Percentiles rank a stretch among this genome's conserved stretches.
Conservation (phyloP, 2,113 vertebrate genomes). For the Dolichotis patagonum region DNA sequence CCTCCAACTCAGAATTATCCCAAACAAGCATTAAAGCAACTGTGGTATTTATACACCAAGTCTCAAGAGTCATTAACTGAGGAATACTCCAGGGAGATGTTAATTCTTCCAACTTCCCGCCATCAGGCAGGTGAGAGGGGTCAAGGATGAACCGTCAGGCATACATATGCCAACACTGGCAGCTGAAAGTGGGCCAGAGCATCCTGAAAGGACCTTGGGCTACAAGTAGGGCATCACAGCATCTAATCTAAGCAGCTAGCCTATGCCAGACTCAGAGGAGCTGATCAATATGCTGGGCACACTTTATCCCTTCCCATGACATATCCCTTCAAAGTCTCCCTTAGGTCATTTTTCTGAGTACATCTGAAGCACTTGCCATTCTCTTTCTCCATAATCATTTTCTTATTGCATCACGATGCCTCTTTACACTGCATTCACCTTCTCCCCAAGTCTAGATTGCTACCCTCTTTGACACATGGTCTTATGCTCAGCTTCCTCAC, state of each 20-base stretch:
- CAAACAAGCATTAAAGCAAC: background rate
- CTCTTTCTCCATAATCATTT: background rate
- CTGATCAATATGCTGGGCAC: background rate
- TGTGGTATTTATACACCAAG: background rate
- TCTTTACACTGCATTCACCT: background rate
- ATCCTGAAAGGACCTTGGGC: background rate
- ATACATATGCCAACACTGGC: background rate
- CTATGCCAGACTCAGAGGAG: background rate
- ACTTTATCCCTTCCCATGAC: background rate
- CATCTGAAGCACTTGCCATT: background rate
- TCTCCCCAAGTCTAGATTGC: background rate
- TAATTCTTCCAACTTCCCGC: background rate
- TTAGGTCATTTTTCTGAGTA: background rate
- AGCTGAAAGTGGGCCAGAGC: background rate
- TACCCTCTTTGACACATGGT: background rate
- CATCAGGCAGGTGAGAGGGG: background rate
- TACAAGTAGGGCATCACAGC: background rate
- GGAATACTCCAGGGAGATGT: background rate
- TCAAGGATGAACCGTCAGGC: background rate
- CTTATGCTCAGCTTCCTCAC: background rate
- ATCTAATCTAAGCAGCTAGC: background rate
- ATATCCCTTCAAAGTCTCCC: background rate
- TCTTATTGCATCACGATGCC: background rate
- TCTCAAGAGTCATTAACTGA: background rate
- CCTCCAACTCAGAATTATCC: background rate